phyloP scores from a whole-genome alignment of 1,140 invertebrate genomes.

The Hycleus cichorii region DNA sequence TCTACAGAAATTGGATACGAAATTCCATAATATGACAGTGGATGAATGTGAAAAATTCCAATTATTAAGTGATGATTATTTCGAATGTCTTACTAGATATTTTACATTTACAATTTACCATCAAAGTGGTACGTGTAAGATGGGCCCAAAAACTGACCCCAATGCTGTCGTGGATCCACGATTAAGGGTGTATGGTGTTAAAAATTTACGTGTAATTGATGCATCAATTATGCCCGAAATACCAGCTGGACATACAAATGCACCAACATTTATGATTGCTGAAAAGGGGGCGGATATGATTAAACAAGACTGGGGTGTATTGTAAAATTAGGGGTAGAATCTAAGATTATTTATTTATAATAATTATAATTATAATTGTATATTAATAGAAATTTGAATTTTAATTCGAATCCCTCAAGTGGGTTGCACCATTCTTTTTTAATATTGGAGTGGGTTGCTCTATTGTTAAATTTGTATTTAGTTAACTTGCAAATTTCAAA shows the following conservation, averaged over 20 bases:
- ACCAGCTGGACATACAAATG: conserved; percentile 57
- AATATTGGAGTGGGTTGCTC: too few relatives aligned
- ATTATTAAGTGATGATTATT: conserved; percentile 71
- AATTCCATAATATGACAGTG: conserved; percentile 55
- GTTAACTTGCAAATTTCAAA: too few relatives aligned
- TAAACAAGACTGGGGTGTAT: conserved; percentile 35
- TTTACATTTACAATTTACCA: conserved; percentile 71
- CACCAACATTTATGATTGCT: conserved; percentile 62
- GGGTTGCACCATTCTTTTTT: too few relatives aligned
- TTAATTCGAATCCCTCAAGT: too few relatives aligned
- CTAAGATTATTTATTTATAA: conserved; percentile 11
- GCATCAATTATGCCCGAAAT: conserved; percentile 56
- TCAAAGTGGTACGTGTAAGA: conserved; percentile 75
- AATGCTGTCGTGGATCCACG: conserved; percentile 64
- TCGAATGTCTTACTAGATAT: conserved; percentile 59
- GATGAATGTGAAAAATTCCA: conserved; percentile 65
- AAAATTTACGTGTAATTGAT: conserved; percentile 61
- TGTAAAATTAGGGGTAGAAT: neutral
- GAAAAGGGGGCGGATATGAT: conserved; percentile 59
- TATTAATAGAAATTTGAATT: neutral
- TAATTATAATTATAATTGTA: neutral
- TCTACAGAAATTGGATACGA: conserved; percentile 37
- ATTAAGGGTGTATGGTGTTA: conserved; percentile 60
- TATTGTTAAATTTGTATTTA: too few relatives aligned
- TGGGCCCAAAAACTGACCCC: conserved; percentile 63